A percentile compares a stretch with the other conserved stretches of the same genome.
phyloP scores from a whole-genome alignment of 1,140 invertebrate species.

The Drosophila truncata region DNA sequence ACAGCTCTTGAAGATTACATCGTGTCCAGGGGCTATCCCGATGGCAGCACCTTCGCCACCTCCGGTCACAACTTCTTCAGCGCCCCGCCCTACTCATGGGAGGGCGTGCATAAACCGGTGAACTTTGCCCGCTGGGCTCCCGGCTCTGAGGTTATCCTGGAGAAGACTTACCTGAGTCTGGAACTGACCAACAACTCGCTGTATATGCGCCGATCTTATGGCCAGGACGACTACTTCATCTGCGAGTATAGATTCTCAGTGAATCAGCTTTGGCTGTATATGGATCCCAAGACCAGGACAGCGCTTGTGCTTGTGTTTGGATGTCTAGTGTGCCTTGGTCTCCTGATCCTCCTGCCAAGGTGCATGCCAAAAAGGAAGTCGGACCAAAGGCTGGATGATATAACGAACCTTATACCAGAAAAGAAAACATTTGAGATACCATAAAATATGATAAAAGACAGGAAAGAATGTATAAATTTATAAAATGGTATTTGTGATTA shows the following conservation, averaged over 20 bases:
- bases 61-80: constrained; percentile 44
- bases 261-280: neutral
- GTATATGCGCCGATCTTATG: constrained; percentile 42
- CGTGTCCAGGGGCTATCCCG: constrained; percentile 4
- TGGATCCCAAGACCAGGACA: neutral
- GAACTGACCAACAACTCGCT: constrained; percentile 23
- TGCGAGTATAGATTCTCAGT: constrained; percentile 26
- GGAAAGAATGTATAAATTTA: too few species aligned
- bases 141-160: neutral
- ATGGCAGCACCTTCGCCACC: constrained; percentile 57
- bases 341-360: neutral
- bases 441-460: too few species aligned
- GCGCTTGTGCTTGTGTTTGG: neutral
- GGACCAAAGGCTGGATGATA: neutral
- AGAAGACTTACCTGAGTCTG: constrained; percentile 31
- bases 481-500: neutral
- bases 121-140: constrained; percentile 42
- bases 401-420: neutral
- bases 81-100: constrained; percentile 29
- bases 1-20: constrained; percentile 29
- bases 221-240: constrained; percentile 48
- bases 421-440: neutral
- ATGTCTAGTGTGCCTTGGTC: neutral
- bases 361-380: neutral
- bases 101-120: neutral